phyloP scores from a whole-genome alignment of 2,797 vertebrate species.

The Galago senegalensis region DNA sequence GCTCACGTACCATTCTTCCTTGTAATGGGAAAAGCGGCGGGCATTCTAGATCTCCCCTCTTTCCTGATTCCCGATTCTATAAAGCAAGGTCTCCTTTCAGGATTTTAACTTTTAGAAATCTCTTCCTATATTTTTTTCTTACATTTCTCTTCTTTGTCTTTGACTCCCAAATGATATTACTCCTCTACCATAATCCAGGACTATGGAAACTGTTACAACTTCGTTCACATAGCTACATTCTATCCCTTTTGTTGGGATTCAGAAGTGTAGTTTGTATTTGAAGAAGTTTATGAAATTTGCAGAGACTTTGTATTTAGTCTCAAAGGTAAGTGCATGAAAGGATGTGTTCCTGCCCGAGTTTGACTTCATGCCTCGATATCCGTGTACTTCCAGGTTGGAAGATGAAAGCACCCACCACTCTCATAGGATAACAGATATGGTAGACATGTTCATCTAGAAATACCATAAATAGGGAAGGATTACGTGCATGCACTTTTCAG shows the following conservation, averaged over 20 bases:
- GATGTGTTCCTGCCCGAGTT: conserved; percentile 26
- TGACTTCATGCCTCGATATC: conserved; percentile 58
- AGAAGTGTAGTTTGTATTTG: conserved; percentile 50
- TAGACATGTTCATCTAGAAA: conserved; percentile 76
- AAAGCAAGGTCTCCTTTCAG: neutral
- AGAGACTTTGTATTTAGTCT: conserved; percentile 49
- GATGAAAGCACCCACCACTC: conserved; percentile 75
- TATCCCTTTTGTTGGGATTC: conserved; percentile 48
- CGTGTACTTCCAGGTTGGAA: conserved; percentile 78
- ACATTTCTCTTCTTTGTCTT: neutral
- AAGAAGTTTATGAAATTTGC: conserved; percentile 75
- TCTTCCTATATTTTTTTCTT: neutral
- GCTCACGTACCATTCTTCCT: conserved; percentile 50
- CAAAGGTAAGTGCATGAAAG: conserved; percentile 6
- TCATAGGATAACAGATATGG: conserved; percentile 76
- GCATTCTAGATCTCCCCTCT: conserved; percentile 59
- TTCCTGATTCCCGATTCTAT: no score
- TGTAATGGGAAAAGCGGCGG: conserved; percentile 74
- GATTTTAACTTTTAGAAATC: conserved; percentile 12
- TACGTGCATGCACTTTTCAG: conserved; percentile 68
- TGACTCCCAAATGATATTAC: neutral
- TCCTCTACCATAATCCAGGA: neutral
- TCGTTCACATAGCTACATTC: conserved; percentile 53
- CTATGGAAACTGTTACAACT: conserved; percentile 6
- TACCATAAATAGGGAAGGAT: conserved; percentile 80